Conservation (phyloP, 2,797 vertebrate genomes). For the Falco columbarius region DNA sequence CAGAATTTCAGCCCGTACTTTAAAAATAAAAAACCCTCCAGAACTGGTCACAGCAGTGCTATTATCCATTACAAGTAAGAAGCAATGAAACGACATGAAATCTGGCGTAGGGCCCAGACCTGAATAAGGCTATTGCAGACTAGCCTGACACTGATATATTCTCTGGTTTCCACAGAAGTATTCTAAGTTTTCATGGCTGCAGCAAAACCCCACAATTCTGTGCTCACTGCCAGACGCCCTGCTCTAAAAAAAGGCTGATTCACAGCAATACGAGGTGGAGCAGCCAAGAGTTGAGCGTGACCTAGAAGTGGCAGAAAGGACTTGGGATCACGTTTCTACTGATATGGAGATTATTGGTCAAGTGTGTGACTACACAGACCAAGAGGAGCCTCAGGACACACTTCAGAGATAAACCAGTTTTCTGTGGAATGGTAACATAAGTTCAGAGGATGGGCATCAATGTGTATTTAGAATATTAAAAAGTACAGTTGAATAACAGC, state of each 20-base stretch:
- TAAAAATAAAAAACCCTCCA: neutral
- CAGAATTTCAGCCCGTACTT: neutral
- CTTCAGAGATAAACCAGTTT: neutral
- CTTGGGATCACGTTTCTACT: neutral
- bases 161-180: slow-evolving; percentile 13
- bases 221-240: neutral
- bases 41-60: neutral
- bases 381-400: neutral
- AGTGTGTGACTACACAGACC: neutral
- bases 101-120: neutral
- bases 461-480: neutral
- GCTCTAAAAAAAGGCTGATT: neutral
- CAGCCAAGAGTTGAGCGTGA: neutral
- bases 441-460: neutral
- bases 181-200: neutral
- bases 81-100: slow-evolving; percentile 4
- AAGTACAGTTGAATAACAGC: neutral
- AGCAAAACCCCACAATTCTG: neutral
- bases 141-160: slow-evolving; percentile 30
- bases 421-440: neutral
- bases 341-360: neutral
- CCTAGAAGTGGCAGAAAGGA: neutral
- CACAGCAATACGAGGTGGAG: neutral
- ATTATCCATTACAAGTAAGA: slow-evolving; percentile 6
- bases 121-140: neutral